These are phyloP conservation scores for Hyles vespertilio DNA, from an alignment of 1,140 invertebrate genomes.

Conservation along the genomic window DNA sequence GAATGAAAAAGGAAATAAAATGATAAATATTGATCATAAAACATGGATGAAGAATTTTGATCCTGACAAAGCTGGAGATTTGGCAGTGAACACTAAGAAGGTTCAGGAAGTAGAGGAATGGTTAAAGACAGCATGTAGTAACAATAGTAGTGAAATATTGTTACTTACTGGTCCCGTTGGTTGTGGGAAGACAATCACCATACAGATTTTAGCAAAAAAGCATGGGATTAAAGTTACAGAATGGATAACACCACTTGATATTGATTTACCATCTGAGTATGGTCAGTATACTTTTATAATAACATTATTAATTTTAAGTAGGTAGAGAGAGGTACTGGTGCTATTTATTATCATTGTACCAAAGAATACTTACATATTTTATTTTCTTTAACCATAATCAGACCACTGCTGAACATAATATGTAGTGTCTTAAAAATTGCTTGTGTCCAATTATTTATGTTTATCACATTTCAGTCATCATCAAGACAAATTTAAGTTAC, in stretches of 20 bases:
- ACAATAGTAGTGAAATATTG: slow-evolving; percentile 74
- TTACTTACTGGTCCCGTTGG: slow-evolving; percentile 84
- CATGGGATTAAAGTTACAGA: slow-evolving; percentile 78
- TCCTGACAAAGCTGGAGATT: slow-evolving; percentile 72
- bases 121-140: slow-evolving; percentile 59
- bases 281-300: slow-evolving; percentile 31
- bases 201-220: slow-evolving; percentile 78
- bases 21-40: slow-evolving; percentile 36
- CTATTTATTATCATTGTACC: too few relatives aligned
- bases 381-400: too few relatives aligned
- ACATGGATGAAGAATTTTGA: slow-evolving; percentile 78
- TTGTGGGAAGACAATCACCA: slow-evolving; percentile 81
- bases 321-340: too few relatives aligned
- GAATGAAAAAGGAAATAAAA: slow-evolving; percentile 1
- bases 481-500: too few relatives aligned
- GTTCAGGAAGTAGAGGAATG: slow-evolving; percentile 78
- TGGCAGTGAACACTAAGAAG: slow-evolving; percentile 80
- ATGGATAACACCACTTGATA: slow-evolving; percentile 84
- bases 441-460: too few relatives aligned
- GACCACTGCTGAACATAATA: too few relatives aligned
- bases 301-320: not conserved
- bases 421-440: too few relatives aligned
- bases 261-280: slow-evolving; percentile 61
- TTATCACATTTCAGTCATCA: too few relatives aligned
- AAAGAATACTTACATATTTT: too few relatives aligned